phyloP scores from a whole-genome alignment of 2,113 vertebrate species.

The Delphinus delphis region DNA sequence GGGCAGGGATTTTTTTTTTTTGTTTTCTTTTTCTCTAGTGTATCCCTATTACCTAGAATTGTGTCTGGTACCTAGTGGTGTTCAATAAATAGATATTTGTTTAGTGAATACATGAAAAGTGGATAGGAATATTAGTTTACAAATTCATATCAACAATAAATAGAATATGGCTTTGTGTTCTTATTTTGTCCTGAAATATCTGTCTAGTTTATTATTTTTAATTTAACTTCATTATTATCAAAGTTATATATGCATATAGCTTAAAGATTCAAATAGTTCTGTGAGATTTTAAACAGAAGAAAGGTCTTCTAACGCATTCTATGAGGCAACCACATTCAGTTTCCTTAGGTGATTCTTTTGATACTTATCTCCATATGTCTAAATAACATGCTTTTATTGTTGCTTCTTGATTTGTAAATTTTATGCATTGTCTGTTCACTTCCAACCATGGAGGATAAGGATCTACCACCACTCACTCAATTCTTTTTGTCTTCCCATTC shows the following conservation, averaged over 20 bases:
- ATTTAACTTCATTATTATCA: constrained; percentile 2
- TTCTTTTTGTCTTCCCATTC: not conserved
- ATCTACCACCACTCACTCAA: not conserved
- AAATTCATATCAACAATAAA: not conserved
- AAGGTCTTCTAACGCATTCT: not conserved
- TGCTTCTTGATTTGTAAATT: not conserved
- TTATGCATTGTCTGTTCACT: not conserved
- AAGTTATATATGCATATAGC: not conserved
- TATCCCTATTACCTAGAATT: not conserved
- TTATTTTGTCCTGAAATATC: constrained; percentile 11
- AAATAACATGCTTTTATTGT: not conserved
- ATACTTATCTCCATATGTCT: not conserved
- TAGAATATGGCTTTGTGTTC: not conserved
- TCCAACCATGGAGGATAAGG: not conserved
- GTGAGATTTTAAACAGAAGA: not conserved
- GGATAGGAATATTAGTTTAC: not conserved
- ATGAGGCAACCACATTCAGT: not conserved
- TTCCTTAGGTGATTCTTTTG: not conserved
- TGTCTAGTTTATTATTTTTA: not conserved
- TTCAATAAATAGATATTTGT: not conserved
- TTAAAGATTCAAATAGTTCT: not conserved
- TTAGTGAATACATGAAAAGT: not conserved
- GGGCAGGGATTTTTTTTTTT: not conserved
- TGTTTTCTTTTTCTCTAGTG: not conserved
- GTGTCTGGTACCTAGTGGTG: not conserved